Base-by-base conservation (phyloP, 2,797 vertebrate genomes). In the Synaphobranchus kaupii region DNA sequence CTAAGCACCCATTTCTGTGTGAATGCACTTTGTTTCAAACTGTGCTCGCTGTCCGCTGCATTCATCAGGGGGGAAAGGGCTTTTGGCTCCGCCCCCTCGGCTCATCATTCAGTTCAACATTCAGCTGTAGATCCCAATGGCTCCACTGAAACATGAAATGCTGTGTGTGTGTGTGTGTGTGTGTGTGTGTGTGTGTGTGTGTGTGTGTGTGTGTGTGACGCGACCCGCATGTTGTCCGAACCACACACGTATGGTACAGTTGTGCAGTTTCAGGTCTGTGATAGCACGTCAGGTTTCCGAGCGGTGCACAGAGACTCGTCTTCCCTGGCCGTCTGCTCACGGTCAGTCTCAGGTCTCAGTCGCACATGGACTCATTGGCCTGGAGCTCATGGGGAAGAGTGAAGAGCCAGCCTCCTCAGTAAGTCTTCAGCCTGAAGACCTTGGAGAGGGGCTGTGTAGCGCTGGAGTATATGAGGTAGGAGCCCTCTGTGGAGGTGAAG, bases 401-500 rank as follows among this genome's bases (percentile, higher is more conserved):
- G 22, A 22, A n/a, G 34, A 80, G 83, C 17, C n/a, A 2, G 22
- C n/a, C 52, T 12, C 34, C 39, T 94, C 93, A 96, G 91, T 94
- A 94, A 0, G 96, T 97, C 92, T 94, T 96, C 88, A 99, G 96
- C 90, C 93, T 97, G 90, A 99, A 97, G 60, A 99, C 97, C 91
- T 97, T 97, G 94, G 98, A 98, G 58, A 97, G 96, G 0, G 97
- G 95, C 88, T 98, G 96, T 90, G 96, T 98, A 92, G 98, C 98
- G 0, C 98, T 99, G 88, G 98, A 98, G 93, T 98, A 99, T 91
- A 99, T 88, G 87, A 99, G 97, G 95, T 96, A 99, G 90, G 97
- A 97, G 54, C 97, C 97, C 3, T 96, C 94, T 0, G 94, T 0
- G 0, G 97, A 97, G 92, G 92, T 96, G 91, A 99, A 98, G 7